Base-by-base conservation (phyloP, 2,113 vertebrate species). In the Sander vitreus region DNA sequence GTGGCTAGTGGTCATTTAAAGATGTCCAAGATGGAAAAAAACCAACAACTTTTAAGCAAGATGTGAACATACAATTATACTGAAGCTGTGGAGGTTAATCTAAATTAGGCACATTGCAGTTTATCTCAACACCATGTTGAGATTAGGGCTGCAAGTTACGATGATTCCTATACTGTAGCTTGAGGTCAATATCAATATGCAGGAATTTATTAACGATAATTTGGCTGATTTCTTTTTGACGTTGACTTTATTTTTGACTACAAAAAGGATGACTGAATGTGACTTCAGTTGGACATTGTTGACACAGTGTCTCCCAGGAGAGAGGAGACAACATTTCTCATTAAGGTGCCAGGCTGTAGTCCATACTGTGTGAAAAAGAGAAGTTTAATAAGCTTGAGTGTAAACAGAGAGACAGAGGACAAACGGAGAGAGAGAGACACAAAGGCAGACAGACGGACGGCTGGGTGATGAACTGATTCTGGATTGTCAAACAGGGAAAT, bases 301-400 rank as follows among this genome's bases (percentile, higher is more conserved):
- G 10, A 43, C 1, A 43, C 69, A 6, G 47, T 5, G 51, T 30
- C 36, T 88, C 77, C 65, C n/a, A 19, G 68, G 51, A 70, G 43
- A 53, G 33, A 45, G 36, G 64, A 76, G 67, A n/a, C 58, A 21
- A 19, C 54, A 18, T 83, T 81, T 84, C n/a, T 80, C 64, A 75
- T 81, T 58, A 15, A 51, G 50, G 19, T 4, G 0, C 39, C 12
- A 12, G 19, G 62, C 78, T 65, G 18, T 2, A 5, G 18, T 47
- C 5, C 10, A 0, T n/a, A 54, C 27, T 54, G 48, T n/a, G n/a
- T 25, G 51, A 50, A 50, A 68, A 50, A 79, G 75, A 51, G 47
- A 73, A 70, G 79, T 87, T 89, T 86, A 81, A 86, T 84, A 51
- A 85, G 36, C 13, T 63, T 0, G n/a, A 78, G 76, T 30, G 53